These are phyloP conservation scores for Calyptommatus sinebrachiatus DNA, from an alignment of 2,113 vertebrate species.

Conservation along the genomic window DNA sequence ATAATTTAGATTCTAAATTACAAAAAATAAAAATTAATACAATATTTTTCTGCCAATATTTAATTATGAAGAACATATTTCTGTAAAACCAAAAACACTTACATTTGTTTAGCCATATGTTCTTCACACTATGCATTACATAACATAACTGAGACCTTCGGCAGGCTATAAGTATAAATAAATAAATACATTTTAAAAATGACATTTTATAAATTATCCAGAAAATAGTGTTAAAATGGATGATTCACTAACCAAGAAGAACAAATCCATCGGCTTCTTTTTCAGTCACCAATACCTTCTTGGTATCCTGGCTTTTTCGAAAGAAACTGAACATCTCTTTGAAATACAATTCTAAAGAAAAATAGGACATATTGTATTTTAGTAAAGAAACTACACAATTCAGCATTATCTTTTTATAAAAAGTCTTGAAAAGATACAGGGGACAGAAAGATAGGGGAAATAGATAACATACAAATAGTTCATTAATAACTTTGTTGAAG, in stretches of 20 bases:
- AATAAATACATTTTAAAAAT: too few relatives aligned
- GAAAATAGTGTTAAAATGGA: constrained; percentile 17
- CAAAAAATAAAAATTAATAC: too few relatives aligned
- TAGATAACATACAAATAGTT: background rate
- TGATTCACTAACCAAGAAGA: constrained; percentile 82
- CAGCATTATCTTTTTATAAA: background rate
- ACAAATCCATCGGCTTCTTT: constrained; percentile 91
- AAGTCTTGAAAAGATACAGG: background rate
- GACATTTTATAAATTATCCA: background rate
- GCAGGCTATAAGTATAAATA: too few relatives aligned
- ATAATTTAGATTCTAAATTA: too few relatives aligned
- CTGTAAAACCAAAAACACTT: background rate
- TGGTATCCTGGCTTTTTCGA: constrained; percentile 79
- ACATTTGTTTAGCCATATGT: background rate
- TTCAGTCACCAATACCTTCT: constrained; percentile 78
- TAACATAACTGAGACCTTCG: background rate
- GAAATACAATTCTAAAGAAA: background rate
- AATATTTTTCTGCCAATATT: background rate
- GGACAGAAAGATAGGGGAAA: background rate
- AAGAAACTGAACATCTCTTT: constrained; percentile 86
- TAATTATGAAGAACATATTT: background rate
- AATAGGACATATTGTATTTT: background rate
- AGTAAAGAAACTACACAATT: background rate
- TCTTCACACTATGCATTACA: background rate
- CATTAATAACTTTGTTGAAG: background rate